Conservation (phyloP, 2,888 invertebrate species). For the Plebejus melissa region DNA sequence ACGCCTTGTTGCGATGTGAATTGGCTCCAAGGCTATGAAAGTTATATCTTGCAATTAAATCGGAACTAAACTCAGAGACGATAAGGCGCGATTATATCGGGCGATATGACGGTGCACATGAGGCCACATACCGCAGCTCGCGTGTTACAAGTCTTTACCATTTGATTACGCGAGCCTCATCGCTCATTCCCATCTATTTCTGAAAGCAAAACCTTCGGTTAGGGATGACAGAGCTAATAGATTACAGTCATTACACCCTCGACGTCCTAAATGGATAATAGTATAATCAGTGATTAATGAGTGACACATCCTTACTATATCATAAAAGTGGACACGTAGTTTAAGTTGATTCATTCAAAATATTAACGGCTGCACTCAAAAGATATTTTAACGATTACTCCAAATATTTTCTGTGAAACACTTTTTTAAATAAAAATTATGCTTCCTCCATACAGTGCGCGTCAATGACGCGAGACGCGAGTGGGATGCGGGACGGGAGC, state of each 20-base stretch:
- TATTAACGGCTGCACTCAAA: too few species aligned
- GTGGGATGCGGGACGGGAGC: too few species aligned
- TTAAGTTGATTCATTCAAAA: neutral
- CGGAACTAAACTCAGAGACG: neutral
- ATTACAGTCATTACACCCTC: neutral
- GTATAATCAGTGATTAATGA: neutral
- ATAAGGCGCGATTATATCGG: neutral
- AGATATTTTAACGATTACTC: too few species aligned
- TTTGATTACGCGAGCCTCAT: conserved; percentile 5
- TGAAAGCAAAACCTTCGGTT: neutral
- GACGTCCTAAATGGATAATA: neutral
- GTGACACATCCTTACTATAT: neutral
- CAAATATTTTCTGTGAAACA: too few species aligned
- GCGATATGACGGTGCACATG: conserved; percentile 13
- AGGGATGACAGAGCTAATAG: neutral
- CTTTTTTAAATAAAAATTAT: too few species aligned
- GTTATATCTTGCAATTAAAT: conserved; percentile 13
- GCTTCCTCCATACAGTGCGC: too few species aligned
- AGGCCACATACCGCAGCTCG: conserved; percentile 6
- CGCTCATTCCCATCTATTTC: neutral
- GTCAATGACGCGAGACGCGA: too few species aligned
- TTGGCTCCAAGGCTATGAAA: neutral
- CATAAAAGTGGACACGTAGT: neutral
- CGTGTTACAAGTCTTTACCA: conserved; percentile 1
- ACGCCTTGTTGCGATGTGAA: too few species aligned